Base-by-base conservation (phyloP, 2,797 vertebrate genomes). In the Carapus acus region DNA sequence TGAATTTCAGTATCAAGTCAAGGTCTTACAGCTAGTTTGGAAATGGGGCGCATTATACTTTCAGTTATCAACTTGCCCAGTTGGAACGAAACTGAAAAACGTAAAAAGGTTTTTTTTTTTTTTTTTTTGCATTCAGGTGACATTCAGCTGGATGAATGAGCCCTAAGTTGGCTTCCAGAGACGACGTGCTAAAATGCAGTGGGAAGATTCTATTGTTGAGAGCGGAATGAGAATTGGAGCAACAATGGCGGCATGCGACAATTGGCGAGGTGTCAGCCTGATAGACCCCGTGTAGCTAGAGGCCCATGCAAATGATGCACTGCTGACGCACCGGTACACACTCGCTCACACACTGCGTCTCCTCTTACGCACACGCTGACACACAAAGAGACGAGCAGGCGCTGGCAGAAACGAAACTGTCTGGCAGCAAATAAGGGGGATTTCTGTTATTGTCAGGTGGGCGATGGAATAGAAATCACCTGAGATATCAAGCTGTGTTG, bases 151-250 rank as follows among this genome's bases (percentile, higher is more conserved):
- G 67, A 69, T 69, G 66, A 67, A 72, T 71, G 24, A 57, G 18
- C 43, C 39, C 71, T 54, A 67, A 31, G 63, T 42, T 66, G 39
- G 43, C 17, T 69, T 36, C 49, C 56, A 36, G 39, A 42, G 34
- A 29, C 2, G 27, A 33, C 52, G 27, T 18, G 42, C 41, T 29
- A 29, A 66, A 71, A 70, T 50, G 46, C 21, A 1, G 34, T n/a
- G n/a, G 57, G 56, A 72, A 66, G 68, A 65, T 48, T 66, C 65
- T 33, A 65, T 71, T 71, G 72, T 74, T 58, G 46, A 34, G 58
- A 34, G 20, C 20, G 54, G 47, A 78, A 76, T 78, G 65, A 79
- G 67, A 74, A 54, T 69, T 50, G 60, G 61, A 69, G n/a, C n/a
- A n/a, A 44, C 69, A 82, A 74, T 69, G 22, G 61, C 2, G 24